Evolutionary conservation across 2,888 invertebrate genomes (phyloP).

Genomic region (Leptopilina myrica): DNA sequence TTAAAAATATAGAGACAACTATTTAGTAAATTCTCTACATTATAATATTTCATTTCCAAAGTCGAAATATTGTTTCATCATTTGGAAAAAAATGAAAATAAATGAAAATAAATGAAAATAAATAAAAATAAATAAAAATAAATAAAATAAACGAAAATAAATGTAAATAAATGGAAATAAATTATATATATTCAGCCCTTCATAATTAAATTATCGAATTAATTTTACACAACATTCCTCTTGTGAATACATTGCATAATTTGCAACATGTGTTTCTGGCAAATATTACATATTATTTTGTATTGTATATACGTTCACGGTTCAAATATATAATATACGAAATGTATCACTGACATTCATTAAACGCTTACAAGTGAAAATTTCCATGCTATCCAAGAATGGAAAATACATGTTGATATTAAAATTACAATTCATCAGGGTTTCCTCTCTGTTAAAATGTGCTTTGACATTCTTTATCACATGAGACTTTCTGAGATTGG

Average conservation of each 20-base stretch:
- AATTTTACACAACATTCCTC: neutral
- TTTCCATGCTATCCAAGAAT: no score
- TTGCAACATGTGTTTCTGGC: neutral
- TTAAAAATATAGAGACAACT: neutral
- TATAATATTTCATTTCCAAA: neutral
- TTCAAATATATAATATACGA: neutral
- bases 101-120: no score
- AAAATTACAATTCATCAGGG: no score
- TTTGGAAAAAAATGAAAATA: neutral
- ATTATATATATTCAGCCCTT: neutral
- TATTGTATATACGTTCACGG: neutral
- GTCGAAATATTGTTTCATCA: neutral
- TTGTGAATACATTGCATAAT: neutral
- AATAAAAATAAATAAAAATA: no score
- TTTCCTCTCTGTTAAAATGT: no score
- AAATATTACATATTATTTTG: slow-evolving; percentile 1
- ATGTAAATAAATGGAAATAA: no score
- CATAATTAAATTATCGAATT: neutral
- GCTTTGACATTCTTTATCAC: no score
- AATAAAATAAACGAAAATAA: no score
- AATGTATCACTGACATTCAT: no score
- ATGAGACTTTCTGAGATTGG: no score
- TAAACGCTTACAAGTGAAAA: no score
- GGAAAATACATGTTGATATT: no score
- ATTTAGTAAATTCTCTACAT: neutral